phyloP scores from a whole-genome alignment of 2,797 vertebrate genomes.

The Pangasius larnaudii region DNA sequence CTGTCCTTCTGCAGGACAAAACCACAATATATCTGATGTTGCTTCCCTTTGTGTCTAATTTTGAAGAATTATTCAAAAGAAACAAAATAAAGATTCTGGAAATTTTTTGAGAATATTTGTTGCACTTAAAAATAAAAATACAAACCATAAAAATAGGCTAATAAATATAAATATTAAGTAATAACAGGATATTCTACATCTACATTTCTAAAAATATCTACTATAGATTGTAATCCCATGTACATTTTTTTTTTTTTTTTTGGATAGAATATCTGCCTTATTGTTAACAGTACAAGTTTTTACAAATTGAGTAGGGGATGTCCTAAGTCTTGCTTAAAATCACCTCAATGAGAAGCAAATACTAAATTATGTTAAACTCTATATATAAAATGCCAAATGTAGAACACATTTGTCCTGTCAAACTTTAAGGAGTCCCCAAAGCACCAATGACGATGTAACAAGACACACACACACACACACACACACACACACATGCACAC shows the following conservation, averaged over 20 bases:
- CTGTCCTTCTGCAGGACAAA: constrained; percentile 25
- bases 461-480: constrained; percentile 9
- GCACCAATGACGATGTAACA: background rate
- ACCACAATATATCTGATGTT: background rate
- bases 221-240: background rate
- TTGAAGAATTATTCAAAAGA: background rate
- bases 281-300: background rate
- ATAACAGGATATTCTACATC: background rate
- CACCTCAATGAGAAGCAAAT: background rate
- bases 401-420: background rate
- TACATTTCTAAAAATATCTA: background rate
- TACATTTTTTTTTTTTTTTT: background rate
- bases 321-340: background rate
- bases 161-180: background rate
- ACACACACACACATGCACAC: background rate
- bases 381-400: background rate
- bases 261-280: background rate
- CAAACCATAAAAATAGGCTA: background rate
- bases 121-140: background rate
- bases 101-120: background rate
- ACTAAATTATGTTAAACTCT: background rate
- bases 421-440: background rate
- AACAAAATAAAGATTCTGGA: background rate
- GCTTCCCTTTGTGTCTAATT: background rate
- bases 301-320: background rate